Base-by-base conservation (phyloP, 2,113 vertebrate species). In the Cochlearius cochlearius region DNA sequence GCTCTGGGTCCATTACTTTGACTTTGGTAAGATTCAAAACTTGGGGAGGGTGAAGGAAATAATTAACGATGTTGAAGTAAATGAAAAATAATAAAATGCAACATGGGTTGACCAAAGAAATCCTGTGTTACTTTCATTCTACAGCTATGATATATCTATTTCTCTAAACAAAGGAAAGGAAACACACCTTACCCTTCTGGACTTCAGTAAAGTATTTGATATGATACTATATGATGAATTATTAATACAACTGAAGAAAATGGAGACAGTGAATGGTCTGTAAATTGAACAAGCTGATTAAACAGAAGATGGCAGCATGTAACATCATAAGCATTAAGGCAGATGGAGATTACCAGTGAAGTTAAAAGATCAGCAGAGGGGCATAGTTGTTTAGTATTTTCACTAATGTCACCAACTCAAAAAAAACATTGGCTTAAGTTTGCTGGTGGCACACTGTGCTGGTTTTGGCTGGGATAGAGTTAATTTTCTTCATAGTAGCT, bases 251-350 rank as follows among this genome's bases (percentile, higher is more conserved):
- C 9, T 68, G 58, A 80, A 83, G 79, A 83, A 88, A 94, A 73
- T 4, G 10, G 56, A 90, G 69, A 64, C 12, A 76, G 25, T 15
- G 41, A 89, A 71, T 7, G 8, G 29, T 38, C 41, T 84, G 16
- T 60, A 47, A 72, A 85, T 26, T 55, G 32, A 71, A 71, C n/a
- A 39, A 72, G 49, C 4, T 68, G 71, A 76, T 73, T 79, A 86
- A 76, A 95, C 47, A 93, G 78, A 93, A 94, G 78, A 86, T 73
- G 79, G 74, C 58, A 91, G 73, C 56, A 85, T 17, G 38, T 72
- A 72, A 72, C 62, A 68, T 19, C 7, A 1, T 23, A 88, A 94
- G 23, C 27, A 62, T 69, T 62, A 80, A 90, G n/a, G 43, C 21
- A 75, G 47, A 23, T 34, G 49, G 41, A 81, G 20, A 55, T 47